Base-by-base conservation (phyloP, 1,140 invertebrate genomes). In the Dendrolimus kikuchii region DNA sequence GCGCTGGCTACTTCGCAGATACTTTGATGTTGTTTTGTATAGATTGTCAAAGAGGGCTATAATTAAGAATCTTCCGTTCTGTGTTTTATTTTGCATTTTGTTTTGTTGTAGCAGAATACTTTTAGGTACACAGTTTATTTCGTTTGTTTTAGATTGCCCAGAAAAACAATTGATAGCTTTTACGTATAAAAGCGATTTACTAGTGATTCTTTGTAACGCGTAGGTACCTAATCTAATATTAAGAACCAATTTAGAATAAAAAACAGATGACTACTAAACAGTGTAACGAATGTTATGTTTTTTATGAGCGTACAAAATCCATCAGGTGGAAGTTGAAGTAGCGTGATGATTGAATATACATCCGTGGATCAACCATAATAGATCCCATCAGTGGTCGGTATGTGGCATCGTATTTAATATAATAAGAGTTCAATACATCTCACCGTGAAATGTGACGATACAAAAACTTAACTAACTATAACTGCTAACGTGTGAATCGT, bases 381-480 rank as follows among this genome's bases (percentile, higher is more conserved):
- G 81, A 83, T 76, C 72, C 75, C 80, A 83, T 85, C 81, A 86
- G 75, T 58, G 66, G 59, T 61, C 63, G 82, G 81, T 84, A 84
- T 84, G 81, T 84, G 74, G 77, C 71, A 82, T 79, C 77, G 80
- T 78, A 84, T 83, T 86, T 86, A 80, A 86, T 85, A 85, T 84
- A 85, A 86, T 85, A 85, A 83, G 79, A 85, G 59, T 78, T 79
- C 70, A 82, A 86, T 85, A 85, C 78, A 75, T 82, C 78, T 73
- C 68, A 83, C 83, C 83, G 83, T 86, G 81, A 86, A 86, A 86
- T 82, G 81, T 84, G 66, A 73, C 73, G 80, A 77, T 79, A 83
- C 68, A 86, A 86, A 85, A 85, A 86, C 78, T 86, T 81, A 82
- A 84, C 80, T 82, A 81, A 83, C 78, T 85, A 85, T 86, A 85